These are phyloP conservation scores for Drosophila planitibia DNA, from an alignment of 2,888 invertebrate genomes.

Conservation along the genomic window DNA sequence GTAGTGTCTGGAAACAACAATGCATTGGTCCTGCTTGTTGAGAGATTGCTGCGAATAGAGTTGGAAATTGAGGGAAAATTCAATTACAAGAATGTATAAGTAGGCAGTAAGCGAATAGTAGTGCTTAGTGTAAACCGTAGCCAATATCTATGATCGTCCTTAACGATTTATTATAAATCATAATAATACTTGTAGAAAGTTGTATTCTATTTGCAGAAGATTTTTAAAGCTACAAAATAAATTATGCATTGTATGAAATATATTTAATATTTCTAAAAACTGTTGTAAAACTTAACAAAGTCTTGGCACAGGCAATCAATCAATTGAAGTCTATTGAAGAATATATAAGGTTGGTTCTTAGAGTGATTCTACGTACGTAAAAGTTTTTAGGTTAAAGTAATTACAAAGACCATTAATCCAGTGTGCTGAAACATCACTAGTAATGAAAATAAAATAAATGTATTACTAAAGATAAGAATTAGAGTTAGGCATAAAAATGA, in stretches of 20 bases:
- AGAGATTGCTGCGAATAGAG: slow-evolving; percentile 17
- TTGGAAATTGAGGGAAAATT: slow-evolving; percentile 22
- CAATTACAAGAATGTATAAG: slow-evolving; percentile 14
- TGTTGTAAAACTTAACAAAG: not conserved
- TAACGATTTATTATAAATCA: not conserved
- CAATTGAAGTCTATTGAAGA: not conserved
- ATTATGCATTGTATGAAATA: not conserved
- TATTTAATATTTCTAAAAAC: not conserved
- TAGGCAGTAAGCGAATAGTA: not conserved
- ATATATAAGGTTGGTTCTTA: not conserved
- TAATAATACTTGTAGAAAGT: not conserved
- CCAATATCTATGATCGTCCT: not conserved
- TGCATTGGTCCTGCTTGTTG: slow-evolving; percentile 36
- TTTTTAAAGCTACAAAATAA: not conserved
- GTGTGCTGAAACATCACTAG: not conserved
- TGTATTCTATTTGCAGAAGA: not conserved
- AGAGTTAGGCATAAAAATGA: slow-evolving; percentile 17
- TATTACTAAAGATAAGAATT: slow-evolving; percentile 1
- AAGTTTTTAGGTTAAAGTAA: not conserved
- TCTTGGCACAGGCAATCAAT: not conserved
- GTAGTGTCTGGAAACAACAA: slow-evolving; percentile 30
- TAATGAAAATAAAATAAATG: slow-evolving; percentile 12
- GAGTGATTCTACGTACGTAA: not conserved
- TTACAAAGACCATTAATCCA: not conserved
- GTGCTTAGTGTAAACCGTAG: not conserved